These are phyloP conservation scores for Leptobrachium ailaonicum DNA, from an alignment of 2,113 vertebrate genomes.

Conservation along the genomic window DNA sequence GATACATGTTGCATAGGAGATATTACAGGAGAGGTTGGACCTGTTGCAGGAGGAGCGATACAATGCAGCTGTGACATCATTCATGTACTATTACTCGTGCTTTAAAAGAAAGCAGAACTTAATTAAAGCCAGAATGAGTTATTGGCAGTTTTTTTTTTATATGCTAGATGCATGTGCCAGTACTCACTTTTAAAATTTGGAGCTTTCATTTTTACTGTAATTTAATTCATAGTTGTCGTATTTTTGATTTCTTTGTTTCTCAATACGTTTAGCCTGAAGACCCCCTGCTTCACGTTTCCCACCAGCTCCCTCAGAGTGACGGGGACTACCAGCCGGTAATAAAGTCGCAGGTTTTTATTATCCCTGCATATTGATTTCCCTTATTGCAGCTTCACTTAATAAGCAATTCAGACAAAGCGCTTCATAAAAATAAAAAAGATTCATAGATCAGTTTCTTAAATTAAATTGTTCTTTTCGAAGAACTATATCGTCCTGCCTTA, in stretches of 20 bases:
- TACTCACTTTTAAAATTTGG: no score
- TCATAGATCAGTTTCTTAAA: conserved; percentile 6
- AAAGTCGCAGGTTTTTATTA: not conserved
- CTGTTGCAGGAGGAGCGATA: no score
- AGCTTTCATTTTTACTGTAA: no score
- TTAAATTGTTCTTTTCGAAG: not conserved
- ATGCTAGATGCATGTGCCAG: no score
- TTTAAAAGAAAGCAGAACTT: no score
- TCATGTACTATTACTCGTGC: no score
- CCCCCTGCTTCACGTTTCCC: not conserved
- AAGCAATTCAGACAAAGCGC: not conserved
- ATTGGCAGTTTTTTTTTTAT: no score
- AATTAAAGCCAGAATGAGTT: no score
- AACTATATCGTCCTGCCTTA: not conserved
- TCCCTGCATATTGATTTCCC: not conserved
- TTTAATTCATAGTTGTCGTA: no score
- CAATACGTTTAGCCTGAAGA: not conserved
- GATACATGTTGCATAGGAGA: no score
- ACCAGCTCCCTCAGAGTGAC: not conserved
- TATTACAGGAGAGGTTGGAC: no score
- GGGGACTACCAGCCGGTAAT: not conserved
- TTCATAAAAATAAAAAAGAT: not conserved
- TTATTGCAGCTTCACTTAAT: conserved; percentile 14
- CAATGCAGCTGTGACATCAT: no score
- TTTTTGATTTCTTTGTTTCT: not conserved